Percentiles rank a stretch among this genome's conserved stretches.
These are phyloP conservation scores for Neosilurus hyrtlii DNA, from an alignment of 2,797 vertebrate genomes.

Conservation along the genomic window DNA sequence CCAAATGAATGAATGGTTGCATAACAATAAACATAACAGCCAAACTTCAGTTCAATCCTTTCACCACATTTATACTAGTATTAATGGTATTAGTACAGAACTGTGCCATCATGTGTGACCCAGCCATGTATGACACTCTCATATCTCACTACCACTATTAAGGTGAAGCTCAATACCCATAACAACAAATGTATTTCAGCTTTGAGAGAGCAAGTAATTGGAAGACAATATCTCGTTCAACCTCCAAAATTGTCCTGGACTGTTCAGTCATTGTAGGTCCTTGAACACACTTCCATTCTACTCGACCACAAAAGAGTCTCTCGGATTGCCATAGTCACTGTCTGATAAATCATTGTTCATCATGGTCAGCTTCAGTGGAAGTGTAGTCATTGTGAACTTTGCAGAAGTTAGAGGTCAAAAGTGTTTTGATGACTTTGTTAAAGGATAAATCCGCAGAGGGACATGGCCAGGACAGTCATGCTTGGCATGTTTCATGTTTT, in stretches of 20 bases:
- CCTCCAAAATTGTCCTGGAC: not conserved
- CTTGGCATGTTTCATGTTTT: not conserved
- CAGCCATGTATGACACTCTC: not conserved
- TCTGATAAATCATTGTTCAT: not conserved
- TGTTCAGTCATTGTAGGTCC: not conserved
- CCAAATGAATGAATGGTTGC: no score
- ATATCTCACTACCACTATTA: not conserved
- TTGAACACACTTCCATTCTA: slow-evolving; percentile 8
- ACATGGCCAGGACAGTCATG: not conserved
- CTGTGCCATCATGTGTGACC: not conserved
- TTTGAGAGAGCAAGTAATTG: not conserved
- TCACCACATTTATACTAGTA: not conserved
- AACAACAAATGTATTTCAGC: not conserved
- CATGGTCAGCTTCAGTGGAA: not conserved
- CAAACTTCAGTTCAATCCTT: not conserved
- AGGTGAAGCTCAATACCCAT: not conserved
- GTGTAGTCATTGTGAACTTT: not conserved
- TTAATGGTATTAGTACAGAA: not conserved
- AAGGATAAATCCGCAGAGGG: not conserved
- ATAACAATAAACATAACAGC: not conserved
- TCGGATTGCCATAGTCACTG: not conserved
- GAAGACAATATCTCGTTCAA: slow-evolving; percentile 6
- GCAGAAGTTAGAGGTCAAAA: not conserved
- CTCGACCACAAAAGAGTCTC: slow-evolving; percentile 9
- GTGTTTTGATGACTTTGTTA: not conserved